Evolutionary conservation across 2,797 vertebrate genomes (phyloP).

Genomic region (Melanitta fusca): DNA sequence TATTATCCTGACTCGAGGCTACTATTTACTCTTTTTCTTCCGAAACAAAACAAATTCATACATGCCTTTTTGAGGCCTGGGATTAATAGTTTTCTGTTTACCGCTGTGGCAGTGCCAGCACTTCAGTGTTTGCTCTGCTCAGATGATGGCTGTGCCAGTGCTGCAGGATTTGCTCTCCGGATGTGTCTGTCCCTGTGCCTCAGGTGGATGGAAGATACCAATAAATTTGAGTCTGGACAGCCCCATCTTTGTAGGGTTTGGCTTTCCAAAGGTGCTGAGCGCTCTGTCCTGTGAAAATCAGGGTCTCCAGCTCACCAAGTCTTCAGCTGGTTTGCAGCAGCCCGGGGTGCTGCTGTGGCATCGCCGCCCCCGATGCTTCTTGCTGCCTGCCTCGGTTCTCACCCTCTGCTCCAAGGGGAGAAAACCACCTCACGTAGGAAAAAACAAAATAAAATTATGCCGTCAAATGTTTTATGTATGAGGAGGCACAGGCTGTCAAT

Average conservation of each 20-base stretch:
- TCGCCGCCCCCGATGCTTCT: rapidly evolving
- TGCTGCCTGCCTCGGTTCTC: not conserved
- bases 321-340: rapidly evolving
- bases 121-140: not conserved
- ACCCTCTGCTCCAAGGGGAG: rapidly evolving
- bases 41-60: constrained; percentile 38
- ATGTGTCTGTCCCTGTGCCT: not conserved
- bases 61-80: not conserved
- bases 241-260: not conserved
- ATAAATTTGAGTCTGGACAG: not conserved
- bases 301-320: rapidly evolving
- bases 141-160: not conserved
- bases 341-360: rapidly evolving
- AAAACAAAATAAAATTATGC: not conserved
- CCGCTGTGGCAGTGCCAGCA: not conserved
- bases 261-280: not conserved
- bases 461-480: constrained; percentile 40
- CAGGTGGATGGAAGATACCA: not conserved
- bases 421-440: not conserved
- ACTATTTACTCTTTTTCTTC: constrained; percentile 53
- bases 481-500: constrained; percentile 17
- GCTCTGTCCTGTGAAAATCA: not conserved
- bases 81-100: not conserved
- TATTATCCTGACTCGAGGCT: constrained; percentile 53
- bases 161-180: not conserved